Conservation (phyloP, 2,888 invertebrate genomes). For the Beris morrisii region DNA sequence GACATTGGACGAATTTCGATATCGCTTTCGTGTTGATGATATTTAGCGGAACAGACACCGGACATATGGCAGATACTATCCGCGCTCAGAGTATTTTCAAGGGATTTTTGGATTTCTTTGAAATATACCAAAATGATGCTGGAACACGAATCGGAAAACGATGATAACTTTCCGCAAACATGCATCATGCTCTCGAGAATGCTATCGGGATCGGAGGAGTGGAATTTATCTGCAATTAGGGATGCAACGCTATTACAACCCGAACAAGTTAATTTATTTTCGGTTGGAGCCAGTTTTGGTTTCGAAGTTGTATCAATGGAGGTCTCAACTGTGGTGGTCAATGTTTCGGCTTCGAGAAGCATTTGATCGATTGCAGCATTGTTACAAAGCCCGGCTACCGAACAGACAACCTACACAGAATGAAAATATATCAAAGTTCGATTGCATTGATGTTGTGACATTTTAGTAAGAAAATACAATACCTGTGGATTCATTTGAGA, state of each 20-base stretch:
- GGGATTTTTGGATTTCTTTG: slow-evolving; percentile 67
- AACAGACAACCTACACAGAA: slow-evolving; percentile 68
- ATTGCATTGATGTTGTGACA: background rate
- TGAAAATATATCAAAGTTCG: slow-evolving; percentile 6
- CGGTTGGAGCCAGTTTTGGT: slow-evolving; percentile 25
- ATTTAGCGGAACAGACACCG: slow-evolving; percentile 71
- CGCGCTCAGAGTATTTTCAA: slow-evolving; percentile 65
- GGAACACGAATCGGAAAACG: slow-evolving; percentile 78
- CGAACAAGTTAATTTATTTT: slow-evolving; percentile 44
- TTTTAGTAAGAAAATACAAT: slow-evolving; percentile 38
- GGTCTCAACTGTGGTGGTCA: slow-evolving; percentile 42
- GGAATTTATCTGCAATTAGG: slow-evolving; percentile 50
- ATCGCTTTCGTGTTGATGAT: slow-evolving; percentile 67
- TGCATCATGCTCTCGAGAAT: slow-evolving; percentile 53
- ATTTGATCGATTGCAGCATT: slow-evolving; percentile 70
- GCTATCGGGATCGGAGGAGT: slow-evolving; percentile 49
- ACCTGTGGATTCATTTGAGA: slow-evolving; percentile 88
- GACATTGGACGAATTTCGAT: slow-evolving; percentile 62
- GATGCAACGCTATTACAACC: slow-evolving; percentile 50
- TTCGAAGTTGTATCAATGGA: slow-evolving; percentile 47
- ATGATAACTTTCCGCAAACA: slow-evolving; percentile 70
- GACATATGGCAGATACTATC: slow-evolving; percentile 73
- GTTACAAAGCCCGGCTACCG: slow-evolving; percentile 86
- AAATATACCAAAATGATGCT: slow-evolving; percentile 74
- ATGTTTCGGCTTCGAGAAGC: slow-evolving; percentile 58